These are phyloP conservation scores for Zaprionus lineosus DNA, from an alignment of 2,888 invertebrate genomes.

Conservation along the genomic window DNA sequence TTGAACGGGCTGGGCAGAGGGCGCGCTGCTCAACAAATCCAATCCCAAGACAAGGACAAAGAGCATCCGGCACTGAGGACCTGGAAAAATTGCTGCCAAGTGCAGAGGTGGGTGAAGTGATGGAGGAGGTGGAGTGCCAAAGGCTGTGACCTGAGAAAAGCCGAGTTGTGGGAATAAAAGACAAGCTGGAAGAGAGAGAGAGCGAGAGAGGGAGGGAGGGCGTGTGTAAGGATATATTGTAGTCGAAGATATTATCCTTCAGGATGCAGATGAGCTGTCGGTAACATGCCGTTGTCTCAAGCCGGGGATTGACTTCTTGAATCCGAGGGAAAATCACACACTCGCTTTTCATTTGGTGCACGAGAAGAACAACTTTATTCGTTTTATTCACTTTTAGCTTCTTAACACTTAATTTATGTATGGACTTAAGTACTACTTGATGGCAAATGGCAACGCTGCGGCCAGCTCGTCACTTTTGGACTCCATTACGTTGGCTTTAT, in stretches of 20 bases:
- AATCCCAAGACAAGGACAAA: not conserved
- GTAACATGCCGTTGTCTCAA: not conserved
- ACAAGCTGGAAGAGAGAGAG: no score
- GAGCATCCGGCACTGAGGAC: not conserved
- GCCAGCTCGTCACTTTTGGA: slow-evolving; percentile 48
- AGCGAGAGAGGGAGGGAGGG: no score
- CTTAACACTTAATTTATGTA: slow-evolving; percentile 63
- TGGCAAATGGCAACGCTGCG: slow-evolving; percentile 7
- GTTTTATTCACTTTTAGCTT: slow-evolving; percentile 45
- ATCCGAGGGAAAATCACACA: no score
- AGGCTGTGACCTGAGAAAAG: not conserved
- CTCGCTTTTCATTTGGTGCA: slow-evolving; percentile 15
- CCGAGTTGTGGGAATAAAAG: no score
- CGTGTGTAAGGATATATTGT: not conserved
- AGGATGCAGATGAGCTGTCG: slow-evolving; percentile 10
- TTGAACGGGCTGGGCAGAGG: slow-evolving; percentile 28
- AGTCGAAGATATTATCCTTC: not conserved
- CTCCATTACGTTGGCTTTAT: slow-evolving; percentile 53
- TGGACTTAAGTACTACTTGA: slow-evolving; percentile 25
- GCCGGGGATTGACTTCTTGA: not conserved
- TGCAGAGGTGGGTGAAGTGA: slow-evolving; percentile 14
- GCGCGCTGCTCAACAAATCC: slow-evolving; percentile 5
- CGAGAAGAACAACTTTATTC: slow-evolving; percentile 46
- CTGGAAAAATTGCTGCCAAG: slow-evolving; percentile 25
- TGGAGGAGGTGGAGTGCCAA: not conserved